Evolutionary conservation across 2,113 vertebrate species (phyloP).

Genomic region (Pagrus major): DNA sequence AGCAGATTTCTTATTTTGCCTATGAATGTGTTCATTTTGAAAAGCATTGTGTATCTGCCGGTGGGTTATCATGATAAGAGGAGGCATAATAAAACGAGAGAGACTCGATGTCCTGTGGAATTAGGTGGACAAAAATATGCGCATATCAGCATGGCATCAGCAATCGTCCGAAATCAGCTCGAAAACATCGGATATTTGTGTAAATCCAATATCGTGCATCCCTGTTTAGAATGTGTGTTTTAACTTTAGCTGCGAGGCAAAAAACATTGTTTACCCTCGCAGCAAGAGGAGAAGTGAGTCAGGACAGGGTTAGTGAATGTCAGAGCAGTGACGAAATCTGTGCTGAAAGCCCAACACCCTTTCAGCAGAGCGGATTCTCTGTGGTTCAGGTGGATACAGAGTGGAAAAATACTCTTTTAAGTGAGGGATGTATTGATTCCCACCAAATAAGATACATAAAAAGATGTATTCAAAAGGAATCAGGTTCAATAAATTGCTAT

Average conservation of each 20-base stretch:
- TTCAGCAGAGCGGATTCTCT: background rate
- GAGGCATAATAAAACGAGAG: too few species aligned
- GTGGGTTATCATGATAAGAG: too few species aligned
- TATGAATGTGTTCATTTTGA: too few species aligned
- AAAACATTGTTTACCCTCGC: background rate
- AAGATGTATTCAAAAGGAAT: background rate
- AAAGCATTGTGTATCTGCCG: too few species aligned
- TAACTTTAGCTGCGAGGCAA: background rate
- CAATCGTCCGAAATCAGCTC: too few species aligned
- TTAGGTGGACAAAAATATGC: too few species aligned
- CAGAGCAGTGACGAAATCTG: slow-evolving; percentile 35
- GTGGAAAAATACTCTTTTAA: background rate
- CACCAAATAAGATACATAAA: background rate
- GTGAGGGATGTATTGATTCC: background rate
- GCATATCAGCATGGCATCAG: too few species aligned
- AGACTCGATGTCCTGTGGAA: too few species aligned
- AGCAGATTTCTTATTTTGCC: too few species aligned
- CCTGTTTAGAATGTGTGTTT: too few species aligned
- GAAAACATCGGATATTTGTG: too few species aligned
- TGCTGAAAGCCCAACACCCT: background rate
- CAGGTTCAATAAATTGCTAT: background rate
- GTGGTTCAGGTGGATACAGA: background rate
- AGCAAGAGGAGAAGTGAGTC: slow-evolving; percentile 34
- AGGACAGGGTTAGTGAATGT: slow-evolving; percentile 13
- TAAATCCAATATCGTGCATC: too few species aligned